Evolutionary conservation across 2,113 vertebrate genomes (phyloP).

Genomic region (Balaeniceps rex): DNA sequence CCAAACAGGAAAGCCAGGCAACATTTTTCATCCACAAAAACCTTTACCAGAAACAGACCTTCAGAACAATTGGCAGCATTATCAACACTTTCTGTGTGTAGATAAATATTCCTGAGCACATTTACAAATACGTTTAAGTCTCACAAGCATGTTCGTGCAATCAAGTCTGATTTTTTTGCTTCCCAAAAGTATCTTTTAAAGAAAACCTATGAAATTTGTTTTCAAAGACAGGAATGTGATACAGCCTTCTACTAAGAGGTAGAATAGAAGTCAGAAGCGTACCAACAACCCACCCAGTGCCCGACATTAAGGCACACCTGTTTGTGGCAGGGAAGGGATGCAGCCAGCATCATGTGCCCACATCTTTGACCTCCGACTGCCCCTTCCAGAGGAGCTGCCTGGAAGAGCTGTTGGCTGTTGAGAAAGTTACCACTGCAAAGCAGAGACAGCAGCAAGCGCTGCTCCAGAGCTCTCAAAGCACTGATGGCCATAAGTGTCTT

Average conservation of each 20-base stretch:
- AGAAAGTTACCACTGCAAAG: background rate
- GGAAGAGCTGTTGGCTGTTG: background rate
- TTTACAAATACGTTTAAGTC: background rate
- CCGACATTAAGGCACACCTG: background rate
- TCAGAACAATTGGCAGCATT: background rate
- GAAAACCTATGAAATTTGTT: background rate
- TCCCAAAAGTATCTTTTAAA: background rate
- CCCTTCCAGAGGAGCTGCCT: background rate
- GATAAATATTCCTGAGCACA: background rate
- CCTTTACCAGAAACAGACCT: background rate
- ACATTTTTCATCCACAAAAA: background rate
- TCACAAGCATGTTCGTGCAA: background rate
- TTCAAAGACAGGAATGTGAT: background rate
- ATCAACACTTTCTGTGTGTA: background rate
- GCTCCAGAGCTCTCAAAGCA: background rate
- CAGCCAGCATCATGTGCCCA: background rate
- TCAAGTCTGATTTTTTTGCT: background rate
- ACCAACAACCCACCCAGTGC: background rate
- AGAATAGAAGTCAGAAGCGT: background rate
- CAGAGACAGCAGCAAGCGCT: background rate
- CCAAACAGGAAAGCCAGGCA: background rate
- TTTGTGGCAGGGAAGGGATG: background rate
- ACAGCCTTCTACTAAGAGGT: background rate
- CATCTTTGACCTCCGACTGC: background rate
- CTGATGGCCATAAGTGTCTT: background rate